Evolutionary conservation across 2,797 vertebrate genomes (phyloP).

Genomic region (Crypturellus tataupa): DNA sequence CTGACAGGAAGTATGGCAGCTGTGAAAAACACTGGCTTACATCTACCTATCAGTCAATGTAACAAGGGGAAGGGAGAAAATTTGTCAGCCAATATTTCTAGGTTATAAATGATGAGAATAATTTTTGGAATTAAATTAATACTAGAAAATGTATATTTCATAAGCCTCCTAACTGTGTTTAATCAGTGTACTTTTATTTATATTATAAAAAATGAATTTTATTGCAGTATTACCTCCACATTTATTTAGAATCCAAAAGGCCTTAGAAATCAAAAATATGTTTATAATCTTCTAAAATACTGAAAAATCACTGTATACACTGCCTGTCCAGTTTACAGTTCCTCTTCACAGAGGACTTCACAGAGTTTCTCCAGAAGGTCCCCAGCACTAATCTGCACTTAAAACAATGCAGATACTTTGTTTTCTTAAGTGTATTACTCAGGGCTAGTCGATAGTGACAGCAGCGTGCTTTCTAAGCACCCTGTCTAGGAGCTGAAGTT

Average conservation of each 20-base stretch:
- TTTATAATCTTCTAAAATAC: constrained; percentile 4
- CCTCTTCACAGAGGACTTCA: constrained; percentile 33
- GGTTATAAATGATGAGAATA: constrained; percentile 31
- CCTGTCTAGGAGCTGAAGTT: constrained; percentile 80
- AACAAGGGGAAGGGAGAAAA: constrained; percentile 31
- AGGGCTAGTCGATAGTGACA: constrained; percentile 77
- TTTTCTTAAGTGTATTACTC: constrained; percentile 71
- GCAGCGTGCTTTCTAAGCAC: constrained; percentile 81
- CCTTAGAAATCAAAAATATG: background rate
- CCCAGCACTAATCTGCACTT: constrained; percentile 51
- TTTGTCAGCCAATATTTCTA: background rate
- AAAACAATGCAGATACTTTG: constrained; percentile 57
- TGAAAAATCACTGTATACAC: background rate
- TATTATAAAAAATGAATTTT: background rate
- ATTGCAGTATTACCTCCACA: background rate
- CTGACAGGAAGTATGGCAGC: background rate
- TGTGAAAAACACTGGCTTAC: constrained; percentile 35
- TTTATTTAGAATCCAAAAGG: background rate
- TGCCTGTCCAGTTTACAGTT: constrained; percentile 2
- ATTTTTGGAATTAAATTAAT: constrained; percentile 11
- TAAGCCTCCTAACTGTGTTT: background rate
- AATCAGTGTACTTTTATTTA: background rate
- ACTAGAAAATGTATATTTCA: background rate
- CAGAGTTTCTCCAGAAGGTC: background rate
- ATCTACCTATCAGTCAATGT: constrained; percentile 36